phyloP scores from a whole-genome alignment of 2,888 invertebrate species.

The Altica lythri region DNA sequence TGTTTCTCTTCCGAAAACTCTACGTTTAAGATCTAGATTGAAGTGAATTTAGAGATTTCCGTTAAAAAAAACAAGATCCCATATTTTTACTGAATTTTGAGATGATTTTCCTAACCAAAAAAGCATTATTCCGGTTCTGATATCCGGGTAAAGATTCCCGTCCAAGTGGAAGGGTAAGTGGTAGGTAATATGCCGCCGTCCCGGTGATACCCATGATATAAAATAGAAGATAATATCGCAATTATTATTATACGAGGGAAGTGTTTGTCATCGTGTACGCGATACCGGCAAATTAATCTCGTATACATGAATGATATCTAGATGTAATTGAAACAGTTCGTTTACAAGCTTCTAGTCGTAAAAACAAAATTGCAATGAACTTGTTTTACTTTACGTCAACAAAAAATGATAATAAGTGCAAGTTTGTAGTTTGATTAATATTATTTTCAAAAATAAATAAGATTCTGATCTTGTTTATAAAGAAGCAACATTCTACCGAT shows the following conservation, averaged over 20 bases:
- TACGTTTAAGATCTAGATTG: no score
- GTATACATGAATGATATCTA: conserved; percentile 8
- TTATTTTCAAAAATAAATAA: no score
- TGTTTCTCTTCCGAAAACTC: no score
- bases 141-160: neutral
- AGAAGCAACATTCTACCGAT: no score
- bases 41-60: no score
- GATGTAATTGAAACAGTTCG: neutral
- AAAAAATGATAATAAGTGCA: no score
- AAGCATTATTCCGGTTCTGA: conserved; percentile 2
- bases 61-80: no score
- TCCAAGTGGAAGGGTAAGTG: conserved; percentile 17
- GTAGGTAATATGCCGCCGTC: conserved; percentile 15
- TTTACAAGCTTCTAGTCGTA: neutral
- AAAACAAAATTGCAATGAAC: no score
- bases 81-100: no score
- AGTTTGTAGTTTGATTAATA: no score
- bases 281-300: conserved; percentile 12
- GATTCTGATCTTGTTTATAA: no score
- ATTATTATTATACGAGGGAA: conserved; percentile 15
- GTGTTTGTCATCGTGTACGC: conserved; percentile 17
- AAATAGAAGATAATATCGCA: conserved; percentile 14
- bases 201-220: conserved; percentile 8
- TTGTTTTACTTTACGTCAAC: no score
- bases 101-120: neutral